phyloP scores from a whole-genome alignment of 2,888 invertebrate species.

The Apamea epomidion region DNA sequence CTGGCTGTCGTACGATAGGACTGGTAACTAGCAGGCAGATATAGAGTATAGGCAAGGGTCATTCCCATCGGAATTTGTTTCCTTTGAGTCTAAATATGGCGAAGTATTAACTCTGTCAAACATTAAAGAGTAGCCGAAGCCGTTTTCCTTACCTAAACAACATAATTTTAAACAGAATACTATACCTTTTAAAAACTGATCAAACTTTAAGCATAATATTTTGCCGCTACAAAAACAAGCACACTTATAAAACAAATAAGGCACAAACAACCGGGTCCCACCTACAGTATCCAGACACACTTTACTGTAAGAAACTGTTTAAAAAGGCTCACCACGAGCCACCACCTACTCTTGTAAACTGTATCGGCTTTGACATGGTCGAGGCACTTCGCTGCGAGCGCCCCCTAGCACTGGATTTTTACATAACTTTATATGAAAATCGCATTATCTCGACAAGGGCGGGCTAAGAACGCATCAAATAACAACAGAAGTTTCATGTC shows the following conservation, averaged over 20 bases:
- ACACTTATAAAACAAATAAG: constrained; percentile 10
- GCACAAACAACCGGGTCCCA: constrained; percentile 24
- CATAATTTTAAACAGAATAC: neutral
- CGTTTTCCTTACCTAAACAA: neutral
- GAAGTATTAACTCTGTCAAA: neutral
- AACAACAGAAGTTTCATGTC: constrained; percentile 40
- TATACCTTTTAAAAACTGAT: constrained; percentile 18
- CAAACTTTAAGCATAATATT: constrained; percentile 7
- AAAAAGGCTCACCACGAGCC: constrained; percentile 61
- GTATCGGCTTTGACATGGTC: constrained; percentile 63
- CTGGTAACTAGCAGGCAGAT: neutral
- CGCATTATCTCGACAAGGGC: constrained; percentile 71
- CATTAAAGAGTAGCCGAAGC: neutral
- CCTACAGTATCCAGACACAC: constrained; percentile 28
- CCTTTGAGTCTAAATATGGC: neutral
- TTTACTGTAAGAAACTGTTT: constrained; percentile 55
- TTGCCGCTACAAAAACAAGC: neutral
- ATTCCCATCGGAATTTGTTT: constrained; percentile 6
- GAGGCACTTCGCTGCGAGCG: constrained; percentile 69
- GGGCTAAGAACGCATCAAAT: constrained; percentile 17
- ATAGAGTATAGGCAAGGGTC: neutral
- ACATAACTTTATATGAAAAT: constrained; percentile 81
- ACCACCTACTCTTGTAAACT: constrained; percentile 67
- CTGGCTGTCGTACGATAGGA: constrained; percentile 12
- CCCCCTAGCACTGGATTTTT: constrained; percentile 71